These are phyloP conservation scores for Hippopotamus amphibius DNA, from an alignment of 2,113 vertebrate species.

Conservation along the genomic window DNA sequence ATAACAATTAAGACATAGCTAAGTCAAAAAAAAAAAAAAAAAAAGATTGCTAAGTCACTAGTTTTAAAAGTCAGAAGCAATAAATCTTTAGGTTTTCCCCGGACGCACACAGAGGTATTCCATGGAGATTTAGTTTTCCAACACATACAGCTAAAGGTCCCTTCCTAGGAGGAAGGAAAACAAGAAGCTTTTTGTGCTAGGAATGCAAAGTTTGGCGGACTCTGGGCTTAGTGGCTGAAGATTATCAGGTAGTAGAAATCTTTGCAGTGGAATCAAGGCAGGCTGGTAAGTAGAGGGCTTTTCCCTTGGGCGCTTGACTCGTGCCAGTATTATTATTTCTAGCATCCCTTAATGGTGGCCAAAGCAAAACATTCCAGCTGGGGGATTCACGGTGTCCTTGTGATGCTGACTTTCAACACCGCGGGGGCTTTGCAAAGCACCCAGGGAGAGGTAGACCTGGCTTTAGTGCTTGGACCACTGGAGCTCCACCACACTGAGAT, in stretches of 20 bases:
- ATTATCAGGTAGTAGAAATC: not conserved
- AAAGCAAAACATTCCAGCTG: not conserved
- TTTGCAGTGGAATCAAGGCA: not conserved
- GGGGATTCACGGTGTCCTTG: not conserved
- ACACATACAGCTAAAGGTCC: not conserved
- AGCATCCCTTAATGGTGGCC: not conserved
- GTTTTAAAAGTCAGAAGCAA: not conserved
- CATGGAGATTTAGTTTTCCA: slow-evolving; percentile 47
- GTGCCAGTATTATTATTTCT: not conserved
- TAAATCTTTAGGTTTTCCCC: not conserved
- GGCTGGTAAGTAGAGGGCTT: not conserved
- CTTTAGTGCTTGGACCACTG: not conserved
- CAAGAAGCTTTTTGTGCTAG: not conserved
- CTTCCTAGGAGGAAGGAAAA: not conserved
- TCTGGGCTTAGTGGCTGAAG: not conserved
- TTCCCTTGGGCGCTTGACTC: not conserved
- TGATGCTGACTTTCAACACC: not conserved
- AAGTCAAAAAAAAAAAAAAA: not conserved
- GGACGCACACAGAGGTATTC: not conserved
- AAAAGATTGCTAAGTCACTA: not conserved
- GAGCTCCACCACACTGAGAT: not conserved
- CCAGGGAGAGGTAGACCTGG: not conserved
- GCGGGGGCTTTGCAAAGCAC: not conserved
- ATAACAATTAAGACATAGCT: slow-evolving; percentile 10
- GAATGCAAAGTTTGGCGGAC: not conserved